These are phyloP conservation scores for Merodon equestris DNA, from an alignment of 2,888 invertebrate species.

Conservation along the genomic window DNA sequence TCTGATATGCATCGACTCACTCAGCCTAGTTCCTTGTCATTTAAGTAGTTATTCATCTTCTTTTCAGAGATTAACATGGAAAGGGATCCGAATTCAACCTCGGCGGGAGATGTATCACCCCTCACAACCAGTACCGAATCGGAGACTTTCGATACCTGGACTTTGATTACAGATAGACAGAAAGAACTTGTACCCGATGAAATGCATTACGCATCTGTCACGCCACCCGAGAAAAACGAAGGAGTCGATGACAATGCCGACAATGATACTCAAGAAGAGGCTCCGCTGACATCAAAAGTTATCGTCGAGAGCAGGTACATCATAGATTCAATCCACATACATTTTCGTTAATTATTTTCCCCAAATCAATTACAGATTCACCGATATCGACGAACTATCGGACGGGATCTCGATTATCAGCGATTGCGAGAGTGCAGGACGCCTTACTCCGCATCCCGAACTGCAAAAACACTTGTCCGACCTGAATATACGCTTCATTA, in stretches of 20 bases:
- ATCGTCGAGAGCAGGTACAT: conserved; percentile 27
- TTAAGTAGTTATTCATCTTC: not conserved
- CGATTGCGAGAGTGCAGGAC: conserved; percentile 76
- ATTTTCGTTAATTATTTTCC: conserved; percentile 10
- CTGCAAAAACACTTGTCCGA: conserved; percentile 72
- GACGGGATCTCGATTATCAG: conserved; percentile 78
- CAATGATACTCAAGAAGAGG: conserved; percentile 80
- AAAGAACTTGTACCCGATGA: conserved; percentile 25
- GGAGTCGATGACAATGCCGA: conserved; percentile 26
- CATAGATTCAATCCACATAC: conserved; percentile 4
- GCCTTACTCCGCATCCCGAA: conserved; percentile 74
- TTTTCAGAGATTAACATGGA: conserved; percentile 26
- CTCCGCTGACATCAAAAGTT: conserved; percentile 17
- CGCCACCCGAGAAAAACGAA: conserved; percentile 35
- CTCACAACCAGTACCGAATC: conserved; percentile 73
- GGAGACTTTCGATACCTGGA: conserved; percentile 75
- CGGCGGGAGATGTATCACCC: conserved; percentile 50
- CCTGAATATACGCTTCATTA: conserved; percentile 67
- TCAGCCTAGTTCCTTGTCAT: not conserved
- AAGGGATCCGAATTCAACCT: conserved; percentile 37
- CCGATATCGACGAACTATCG: conserved; percentile 74
- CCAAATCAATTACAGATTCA: conserved; percentile 39
- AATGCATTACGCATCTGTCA: conserved; percentile 34
- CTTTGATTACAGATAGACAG: conserved; percentile 73
- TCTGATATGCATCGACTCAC: no score